A percentile compares a stretch with the other conserved stretches of the same genome.
phyloP scores from a whole-genome alignment of 1,140 invertebrate genomes.

The Megalopta genalis region DNA sequence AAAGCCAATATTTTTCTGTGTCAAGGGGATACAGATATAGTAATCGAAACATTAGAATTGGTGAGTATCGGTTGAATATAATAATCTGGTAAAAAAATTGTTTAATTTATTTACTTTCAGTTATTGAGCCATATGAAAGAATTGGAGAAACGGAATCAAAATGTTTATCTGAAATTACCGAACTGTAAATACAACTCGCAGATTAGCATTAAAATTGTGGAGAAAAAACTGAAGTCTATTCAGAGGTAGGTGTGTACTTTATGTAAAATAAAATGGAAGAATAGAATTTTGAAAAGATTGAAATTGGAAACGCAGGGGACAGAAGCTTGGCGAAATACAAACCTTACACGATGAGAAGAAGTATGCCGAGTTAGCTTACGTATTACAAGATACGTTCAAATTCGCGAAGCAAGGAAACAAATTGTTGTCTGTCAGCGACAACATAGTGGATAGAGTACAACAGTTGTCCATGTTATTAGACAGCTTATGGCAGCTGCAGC shows the following conservation, averaged over 20 bases:
- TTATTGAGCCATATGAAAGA: conserved; percentile 74
- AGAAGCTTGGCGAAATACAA: conserved; percentile 81
- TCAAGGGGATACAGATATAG: conserved; percentile 78
- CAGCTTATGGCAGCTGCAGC: conserved; percentile 83
- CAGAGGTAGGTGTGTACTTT: conserved; percentile 71
- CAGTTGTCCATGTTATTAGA: conserved; percentile 86
- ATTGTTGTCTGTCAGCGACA: conserved; percentile 64
- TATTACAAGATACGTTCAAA: conserved; percentile 85
- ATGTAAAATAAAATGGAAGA: background rate
- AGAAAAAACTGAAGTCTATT: conserved; percentile 80
- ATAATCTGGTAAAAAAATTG: background rate
- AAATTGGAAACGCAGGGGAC: conserved; percentile 71
- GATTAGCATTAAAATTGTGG: conserved; percentile 74
- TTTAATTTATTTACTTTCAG: conserved; percentile 60
- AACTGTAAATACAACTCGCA: conserved; percentile 80
- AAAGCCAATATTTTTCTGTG: conserved; percentile 80
- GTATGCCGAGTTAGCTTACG: conserved; percentile 84
- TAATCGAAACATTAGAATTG: conserved; percentile 78
- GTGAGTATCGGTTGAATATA: conserved; percentile 58
- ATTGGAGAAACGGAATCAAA: conserved; percentile 67
- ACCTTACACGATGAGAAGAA: conserved; percentile 83
- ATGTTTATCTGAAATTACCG: conserved; percentile 74
- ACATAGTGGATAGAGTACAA: conserved; percentile 79
- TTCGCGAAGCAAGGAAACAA: conserved; percentile 74
- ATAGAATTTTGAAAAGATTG: background rate